Conservation (phyloP, 2,888 invertebrate species). For the Dendrolimus pini region DNA sequence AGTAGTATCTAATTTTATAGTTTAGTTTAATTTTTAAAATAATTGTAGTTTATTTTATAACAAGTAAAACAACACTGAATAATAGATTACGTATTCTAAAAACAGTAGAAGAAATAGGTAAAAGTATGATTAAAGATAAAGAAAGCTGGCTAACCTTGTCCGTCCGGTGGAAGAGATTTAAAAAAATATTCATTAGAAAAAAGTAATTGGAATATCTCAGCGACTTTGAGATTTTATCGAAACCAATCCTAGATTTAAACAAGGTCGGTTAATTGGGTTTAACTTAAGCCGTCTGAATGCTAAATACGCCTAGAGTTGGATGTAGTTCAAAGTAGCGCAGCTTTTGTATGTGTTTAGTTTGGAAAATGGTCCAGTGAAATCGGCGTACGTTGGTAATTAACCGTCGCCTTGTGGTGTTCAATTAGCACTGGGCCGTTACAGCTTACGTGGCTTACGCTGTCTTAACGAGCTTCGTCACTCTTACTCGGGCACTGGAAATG, state of each 20-base stretch:
- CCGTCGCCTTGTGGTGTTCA: conserved; percentile 28
- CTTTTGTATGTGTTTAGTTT: conserved; percentile 44
- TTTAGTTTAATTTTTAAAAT: no score
- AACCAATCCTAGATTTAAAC: conserved; percentile 24
- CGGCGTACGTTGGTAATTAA: conserved; percentile 35
- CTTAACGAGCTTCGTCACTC: not conserved
- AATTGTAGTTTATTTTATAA: no score
- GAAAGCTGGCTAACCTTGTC: no score
- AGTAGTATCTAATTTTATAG: no score
- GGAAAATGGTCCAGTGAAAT: conserved; percentile 31
- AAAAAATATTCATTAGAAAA: no score
- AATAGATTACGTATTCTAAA: no score
- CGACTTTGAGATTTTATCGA: no score
- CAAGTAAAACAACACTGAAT: no score
- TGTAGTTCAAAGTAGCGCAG: conserved; percentile 37
- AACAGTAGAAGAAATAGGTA: no score
- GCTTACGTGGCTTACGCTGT: conserved; percentile 12
- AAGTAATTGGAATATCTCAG: no score
- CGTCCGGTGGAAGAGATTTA: no score
- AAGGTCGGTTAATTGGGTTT: conserved; percentile 36
- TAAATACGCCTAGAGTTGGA: conserved; percentile 38
- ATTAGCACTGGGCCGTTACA: conserved; percentile 30
- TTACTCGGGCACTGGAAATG: not conserved
- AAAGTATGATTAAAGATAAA: no score
- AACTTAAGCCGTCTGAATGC: conserved; percentile 41